These are phyloP conservation scores for Phrixothrix hirtus DNA, from an alignment of 2,888 invertebrate genomes.

Conservation along the genomic window DNA sequence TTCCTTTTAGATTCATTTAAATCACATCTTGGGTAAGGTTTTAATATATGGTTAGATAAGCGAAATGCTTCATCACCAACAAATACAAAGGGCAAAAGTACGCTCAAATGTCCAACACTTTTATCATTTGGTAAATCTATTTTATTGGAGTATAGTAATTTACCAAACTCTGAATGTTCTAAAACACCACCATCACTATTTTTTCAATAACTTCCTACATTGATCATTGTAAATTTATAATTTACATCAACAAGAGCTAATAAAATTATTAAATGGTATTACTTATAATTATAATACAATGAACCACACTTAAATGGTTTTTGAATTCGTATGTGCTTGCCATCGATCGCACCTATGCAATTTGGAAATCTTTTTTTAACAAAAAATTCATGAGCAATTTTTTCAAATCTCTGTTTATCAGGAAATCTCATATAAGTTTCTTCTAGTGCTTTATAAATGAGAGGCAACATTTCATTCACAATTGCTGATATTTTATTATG, in stretches of 20 bases:
- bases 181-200: too few species aligned
- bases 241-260: conserved; percentile 4
- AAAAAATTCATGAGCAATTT: conserved; percentile 4
- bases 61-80: conserved; percentile 27
- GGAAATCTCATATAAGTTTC: not conserved
- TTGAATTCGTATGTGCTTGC: not conserved
- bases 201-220: conserved; percentile 3
- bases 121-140: not conserved
- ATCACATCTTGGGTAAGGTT: conserved; percentile 1
- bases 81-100: not conserved
- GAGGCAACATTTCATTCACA: not conserved
- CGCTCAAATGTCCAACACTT: not conserved
- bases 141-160: not conserved
- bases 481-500: conserved; percentile 1
- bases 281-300: conserved; percentile 4
- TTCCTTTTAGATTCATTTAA: conserved; percentile 12
- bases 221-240: conserved; percentile 6
- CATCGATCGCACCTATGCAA: conserved; percentile 2
- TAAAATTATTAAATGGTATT: conserved; percentile 1
- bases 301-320: conserved; percentile 5
- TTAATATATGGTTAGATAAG: conserved; percentile 20
- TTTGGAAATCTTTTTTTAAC: conserved; percentile 2
- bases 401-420: not conserved
- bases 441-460: not conserved
- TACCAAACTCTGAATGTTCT: conserved; percentile 6